Evolutionary conservation across 2,797 vertebrate species (phyloP).

Genomic region (Enteromius viviparus): DNA sequence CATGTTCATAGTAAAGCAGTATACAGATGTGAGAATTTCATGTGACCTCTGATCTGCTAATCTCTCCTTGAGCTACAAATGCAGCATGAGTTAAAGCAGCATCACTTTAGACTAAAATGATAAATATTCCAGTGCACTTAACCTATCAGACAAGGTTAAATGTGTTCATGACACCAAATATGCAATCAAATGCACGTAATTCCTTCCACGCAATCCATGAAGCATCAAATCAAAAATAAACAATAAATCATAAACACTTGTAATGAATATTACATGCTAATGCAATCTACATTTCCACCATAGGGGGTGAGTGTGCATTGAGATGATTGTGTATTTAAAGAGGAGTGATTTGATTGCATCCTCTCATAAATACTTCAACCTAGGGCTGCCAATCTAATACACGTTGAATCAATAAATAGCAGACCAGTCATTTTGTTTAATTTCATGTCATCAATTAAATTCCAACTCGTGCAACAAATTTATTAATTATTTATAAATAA

Average conservation of each 20-base stretch:
- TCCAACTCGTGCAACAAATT: background rate
- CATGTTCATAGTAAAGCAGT: background rate
- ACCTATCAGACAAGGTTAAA: slow-evolving; percentile 4
- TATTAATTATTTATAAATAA: background rate
- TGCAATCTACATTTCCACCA: slow-evolving; percentile 24
- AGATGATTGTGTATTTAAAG: slow-evolving; percentile 12
- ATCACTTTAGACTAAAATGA: slow-evolving; percentile 16
- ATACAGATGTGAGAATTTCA: background rate
- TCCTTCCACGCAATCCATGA: slow-evolving; percentile 23
- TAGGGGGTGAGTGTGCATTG: background rate
- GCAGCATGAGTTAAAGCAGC: slow-evolving; percentile 7
- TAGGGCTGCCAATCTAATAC: background rate
- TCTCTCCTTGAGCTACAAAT: background rate
- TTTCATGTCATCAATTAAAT: background rate
- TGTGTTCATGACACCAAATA: slow-evolving; percentile 6
- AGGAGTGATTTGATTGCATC: slow-evolving; percentile 11
- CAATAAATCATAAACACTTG: slow-evolving; percentile 21
- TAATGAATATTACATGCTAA: slow-evolving; percentile 28
- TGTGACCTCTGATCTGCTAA: background rate
- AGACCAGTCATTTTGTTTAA: background rate
- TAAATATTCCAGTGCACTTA: background rate
- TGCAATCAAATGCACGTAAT: slow-evolving; percentile 21
- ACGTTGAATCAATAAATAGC: background rate
- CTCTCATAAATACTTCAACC: slow-evolving; percentile 10
- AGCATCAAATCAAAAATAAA: slow-evolving; percentile 7